These are phyloP conservation scores for Drosophila diplacantha DNA, from an alignment of 2,888 invertebrate genomes.

Conservation along the genomic window DNA sequence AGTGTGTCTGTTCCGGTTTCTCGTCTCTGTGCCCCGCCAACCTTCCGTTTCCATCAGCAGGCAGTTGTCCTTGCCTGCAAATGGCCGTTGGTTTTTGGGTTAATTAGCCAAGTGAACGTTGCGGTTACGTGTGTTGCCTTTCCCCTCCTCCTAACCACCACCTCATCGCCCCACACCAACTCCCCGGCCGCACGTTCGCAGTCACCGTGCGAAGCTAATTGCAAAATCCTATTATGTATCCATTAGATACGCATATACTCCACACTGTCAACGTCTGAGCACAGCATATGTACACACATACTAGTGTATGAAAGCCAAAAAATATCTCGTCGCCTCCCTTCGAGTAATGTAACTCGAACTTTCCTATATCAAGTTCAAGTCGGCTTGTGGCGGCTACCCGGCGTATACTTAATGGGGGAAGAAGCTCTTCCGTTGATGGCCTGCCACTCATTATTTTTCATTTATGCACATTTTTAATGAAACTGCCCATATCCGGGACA, in stretches of 20 bases:
- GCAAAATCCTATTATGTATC: conserved; percentile 74
- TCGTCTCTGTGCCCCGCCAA: conserved; percentile 9
- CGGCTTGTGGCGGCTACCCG: conserved; percentile 16
- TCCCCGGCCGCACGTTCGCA: conserved; percentile 31
- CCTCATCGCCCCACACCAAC: conserved; percentile 9
- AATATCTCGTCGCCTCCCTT: conserved; percentile 13
- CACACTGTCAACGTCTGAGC: conserved; percentile 3
- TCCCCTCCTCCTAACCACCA: conserved; percentile 29
- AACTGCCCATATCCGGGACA: conserved; percentile 2
- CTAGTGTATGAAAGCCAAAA: conserved; percentile 27
- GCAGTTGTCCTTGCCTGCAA: conserved; percentile 50
- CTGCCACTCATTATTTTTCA: conserved; percentile 43
- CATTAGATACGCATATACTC: conserved; percentile 67
- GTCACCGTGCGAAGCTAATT: conserved; percentile 53
- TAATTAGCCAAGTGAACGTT: conserved; percentile 64
- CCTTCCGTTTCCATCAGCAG: conserved; percentile 25
- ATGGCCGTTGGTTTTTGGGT: conserved; percentile 65
- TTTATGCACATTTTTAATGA: conserved; percentile 44
- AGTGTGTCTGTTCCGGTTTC: conserved; percentile 45
- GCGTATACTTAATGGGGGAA: conserved; percentile 31
- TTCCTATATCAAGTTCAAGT: conserved; percentile 6
- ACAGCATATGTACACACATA: conserved; percentile 32
- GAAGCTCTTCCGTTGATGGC: conserved; percentile 13
- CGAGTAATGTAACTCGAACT: conserved; percentile 8
- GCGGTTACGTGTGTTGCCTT: conserved; percentile 58